These are phyloP conservation scores for Chironomus striatipennis DNA, from an alignment of 1,140 invertebrate species.

Conservation along the genomic window DNA sequence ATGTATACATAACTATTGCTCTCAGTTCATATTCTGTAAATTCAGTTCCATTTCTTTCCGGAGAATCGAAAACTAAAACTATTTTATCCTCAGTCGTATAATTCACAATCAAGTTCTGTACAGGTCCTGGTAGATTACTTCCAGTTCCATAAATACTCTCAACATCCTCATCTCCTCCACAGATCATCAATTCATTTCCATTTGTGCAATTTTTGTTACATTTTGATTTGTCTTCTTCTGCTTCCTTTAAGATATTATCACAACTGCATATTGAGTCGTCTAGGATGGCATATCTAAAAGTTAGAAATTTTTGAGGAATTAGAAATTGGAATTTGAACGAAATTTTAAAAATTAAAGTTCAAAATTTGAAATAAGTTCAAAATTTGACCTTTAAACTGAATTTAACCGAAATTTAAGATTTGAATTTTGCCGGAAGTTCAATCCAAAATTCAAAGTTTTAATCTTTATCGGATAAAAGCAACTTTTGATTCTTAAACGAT, in stretches of 20 bases:
- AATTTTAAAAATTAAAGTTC: too few relatives aligned
- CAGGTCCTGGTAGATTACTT: constrained; percentile 39
- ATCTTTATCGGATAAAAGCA: too few relatives aligned
- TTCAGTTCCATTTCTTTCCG: constrained; percentile 34
- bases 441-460: too few relatives aligned
- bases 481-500: too few relatives aligned
- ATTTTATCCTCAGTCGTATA: constrained; percentile 42
- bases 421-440: too few relatives aligned
- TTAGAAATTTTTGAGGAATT: too few relatives aligned
- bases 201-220: background rate
- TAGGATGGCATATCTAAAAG: background rate
- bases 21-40: constrained; percentile 40
- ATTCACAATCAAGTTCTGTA: constrained; percentile 34
- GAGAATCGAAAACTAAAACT: constrained; percentile 37
- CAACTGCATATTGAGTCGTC: background rate
- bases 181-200: constrained; percentile 28
- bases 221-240: background rate
- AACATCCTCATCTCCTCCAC: constrained; percentile 35
- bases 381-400: too few relatives aligned
- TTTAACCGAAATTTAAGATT: too few relatives aligned
- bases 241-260: background rate
- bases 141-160: constrained; percentile 42
- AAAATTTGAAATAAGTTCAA: too few relatives aligned
- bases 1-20: constrained; percentile 38
- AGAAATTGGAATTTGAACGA: too few relatives aligned